These are phyloP conservation scores for Asobara japonica DNA, from an alignment of 1,140 invertebrate genomes.

Conservation along the genomic window DNA sequence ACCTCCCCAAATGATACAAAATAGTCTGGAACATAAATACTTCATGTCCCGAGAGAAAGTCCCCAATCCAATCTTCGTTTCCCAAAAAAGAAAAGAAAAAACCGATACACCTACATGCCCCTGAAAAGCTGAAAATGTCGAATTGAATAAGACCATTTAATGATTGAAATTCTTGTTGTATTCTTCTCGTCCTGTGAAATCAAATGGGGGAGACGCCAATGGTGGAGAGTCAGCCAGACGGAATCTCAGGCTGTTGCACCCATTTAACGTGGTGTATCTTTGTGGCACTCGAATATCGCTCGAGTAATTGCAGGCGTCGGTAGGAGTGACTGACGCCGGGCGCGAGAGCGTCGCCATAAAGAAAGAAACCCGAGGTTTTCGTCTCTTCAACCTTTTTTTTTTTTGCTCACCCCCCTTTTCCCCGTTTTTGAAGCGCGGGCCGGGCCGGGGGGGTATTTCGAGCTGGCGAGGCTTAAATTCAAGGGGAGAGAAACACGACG, in stretches of 20 bases:
- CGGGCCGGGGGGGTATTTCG: not conserved
- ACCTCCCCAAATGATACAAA: too few species aligned
- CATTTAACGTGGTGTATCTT: slow-evolving; percentile 17
- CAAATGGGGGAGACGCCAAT: slow-evolving; percentile 15
- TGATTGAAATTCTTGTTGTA: slow-evolving; percentile 1
- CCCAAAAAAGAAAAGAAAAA: not conserved
- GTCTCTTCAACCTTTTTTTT: not conserved
- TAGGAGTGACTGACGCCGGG: slow-evolving; percentile 7
- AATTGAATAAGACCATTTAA: slow-evolving; percentile 5
- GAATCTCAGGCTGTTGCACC: slow-evolving; percentile 18
- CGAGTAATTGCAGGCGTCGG: slow-evolving; percentile 22
- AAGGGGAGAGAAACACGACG: not conserved
- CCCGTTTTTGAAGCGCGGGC: not conserved
- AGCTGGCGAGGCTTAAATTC: slow-evolving; percentile 8
- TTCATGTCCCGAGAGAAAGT: too few species aligned
- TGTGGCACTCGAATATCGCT: slow-evolving; percentile 20
- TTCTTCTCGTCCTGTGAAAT: not conserved
- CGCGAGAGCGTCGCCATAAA: slow-evolving; percentile 18
- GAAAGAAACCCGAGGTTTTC: slow-evolving; percentile 5
- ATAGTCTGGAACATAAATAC: too few species aligned
- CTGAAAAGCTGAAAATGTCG: not conserved
- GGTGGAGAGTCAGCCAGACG: slow-evolving; percentile 16
- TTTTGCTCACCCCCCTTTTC: not conserved
- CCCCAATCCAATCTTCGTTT: too few species aligned
- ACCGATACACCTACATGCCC: not conserved